phyloP scores from a whole-genome alignment of 2,888 invertebrate genomes.

The Bembecia ichneumoniformis region DNA sequence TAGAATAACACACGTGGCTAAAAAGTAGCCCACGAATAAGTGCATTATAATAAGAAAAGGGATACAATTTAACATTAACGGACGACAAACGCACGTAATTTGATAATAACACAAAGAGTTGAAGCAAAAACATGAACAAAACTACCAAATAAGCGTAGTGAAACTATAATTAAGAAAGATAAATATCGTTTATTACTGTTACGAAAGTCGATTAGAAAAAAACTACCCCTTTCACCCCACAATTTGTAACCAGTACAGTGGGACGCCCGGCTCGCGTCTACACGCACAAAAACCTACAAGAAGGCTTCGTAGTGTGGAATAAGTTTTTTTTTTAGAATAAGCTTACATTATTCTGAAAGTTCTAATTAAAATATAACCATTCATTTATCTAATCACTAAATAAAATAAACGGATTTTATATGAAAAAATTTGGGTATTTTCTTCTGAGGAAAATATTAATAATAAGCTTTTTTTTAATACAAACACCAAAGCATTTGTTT shows the following conservation, averaged over 20 bases:
- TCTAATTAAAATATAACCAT: no score
- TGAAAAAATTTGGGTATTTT: no score
- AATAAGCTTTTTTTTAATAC: no score
- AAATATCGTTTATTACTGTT: slow-evolving; percentile 73
- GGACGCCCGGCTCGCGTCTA: slow-evolving; percentile 37
- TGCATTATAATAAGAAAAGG: slow-evolving; percentile 22
- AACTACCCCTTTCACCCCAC: slow-evolving; percentile 73
- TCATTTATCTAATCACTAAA: no score
- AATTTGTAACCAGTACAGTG: slow-evolving; percentile 73
- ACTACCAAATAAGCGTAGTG: slow-evolving; percentile 61
- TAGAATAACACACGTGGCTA: no score
- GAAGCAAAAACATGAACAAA: slow-evolving; percentile 58
- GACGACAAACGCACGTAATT: slow-evolving; percentile 62
- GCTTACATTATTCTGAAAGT: no score
- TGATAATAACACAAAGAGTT: slow-evolving; percentile 62
- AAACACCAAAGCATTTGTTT: no score
- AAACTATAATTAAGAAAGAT: slow-evolving; percentile 72
- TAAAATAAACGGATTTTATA: no score
- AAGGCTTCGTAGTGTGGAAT: slow-evolving; percentile 25
- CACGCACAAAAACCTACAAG: slow-evolving; percentile 58
- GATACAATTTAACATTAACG: slow-evolving; percentile 24
- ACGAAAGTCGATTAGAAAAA: slow-evolving; percentile 71
- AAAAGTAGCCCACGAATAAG: no score
- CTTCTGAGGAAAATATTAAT: no score
- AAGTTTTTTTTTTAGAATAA: slow-evolving; percentile 17